Evolutionary conservation across 2,797 vertebrate genomes (phyloP).

Genomic region (Allobates femoralis): DNA sequence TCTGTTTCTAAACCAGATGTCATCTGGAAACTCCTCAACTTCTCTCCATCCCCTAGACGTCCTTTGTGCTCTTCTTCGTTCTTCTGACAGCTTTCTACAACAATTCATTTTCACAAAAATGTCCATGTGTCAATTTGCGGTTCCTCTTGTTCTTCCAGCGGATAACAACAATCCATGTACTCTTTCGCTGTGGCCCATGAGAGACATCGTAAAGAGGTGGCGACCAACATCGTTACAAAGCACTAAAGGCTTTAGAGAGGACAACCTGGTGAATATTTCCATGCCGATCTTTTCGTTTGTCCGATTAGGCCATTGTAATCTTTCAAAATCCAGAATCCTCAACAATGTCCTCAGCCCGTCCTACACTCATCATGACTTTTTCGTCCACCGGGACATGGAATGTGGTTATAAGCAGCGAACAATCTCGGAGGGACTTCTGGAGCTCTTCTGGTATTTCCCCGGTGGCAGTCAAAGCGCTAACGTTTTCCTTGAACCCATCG

Average conservation of each 20-base stretch:
- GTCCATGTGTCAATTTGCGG: conserved; percentile 31
- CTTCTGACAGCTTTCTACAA: conserved; percentile 79
- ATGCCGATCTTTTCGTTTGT: conserved; percentile 71
- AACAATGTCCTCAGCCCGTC: conserved; percentile 74
- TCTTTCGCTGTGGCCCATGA: conserved; percentile 80
- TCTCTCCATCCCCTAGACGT: conserved; percentile 78
- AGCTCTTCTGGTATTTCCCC: conserved; percentile 81
- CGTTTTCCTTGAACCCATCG: conserved; percentile 75
- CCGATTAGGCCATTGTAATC: conserved; percentile 68
- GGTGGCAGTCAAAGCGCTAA: conserved; percentile 73
- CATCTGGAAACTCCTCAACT: neutral
- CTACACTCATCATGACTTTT: conserved; percentile 75
- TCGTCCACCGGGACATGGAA: conserved; percentile 79
- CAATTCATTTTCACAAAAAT: conserved; percentile 66
- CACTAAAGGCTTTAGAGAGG: conserved; percentile 67
- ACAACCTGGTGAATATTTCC: conserved; percentile 73
- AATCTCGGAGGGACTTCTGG: conserved; percentile 77
- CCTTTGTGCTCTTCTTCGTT: conserved; percentile 78
- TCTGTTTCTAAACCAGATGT: neutral
- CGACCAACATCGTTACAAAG: conserved; percentile 66
- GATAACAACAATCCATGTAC: conserved; percentile 65
- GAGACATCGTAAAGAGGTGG: conserved; percentile 78
- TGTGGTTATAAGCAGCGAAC: conserved; percentile 73
- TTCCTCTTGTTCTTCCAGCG: conserved; percentile 73
- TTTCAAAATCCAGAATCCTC: conserved; percentile 84